These are phyloP conservation scores for Drepana arcuata DNA, from an alignment of 1,140 invertebrate genomes.

Conservation along the genomic window DNA sequence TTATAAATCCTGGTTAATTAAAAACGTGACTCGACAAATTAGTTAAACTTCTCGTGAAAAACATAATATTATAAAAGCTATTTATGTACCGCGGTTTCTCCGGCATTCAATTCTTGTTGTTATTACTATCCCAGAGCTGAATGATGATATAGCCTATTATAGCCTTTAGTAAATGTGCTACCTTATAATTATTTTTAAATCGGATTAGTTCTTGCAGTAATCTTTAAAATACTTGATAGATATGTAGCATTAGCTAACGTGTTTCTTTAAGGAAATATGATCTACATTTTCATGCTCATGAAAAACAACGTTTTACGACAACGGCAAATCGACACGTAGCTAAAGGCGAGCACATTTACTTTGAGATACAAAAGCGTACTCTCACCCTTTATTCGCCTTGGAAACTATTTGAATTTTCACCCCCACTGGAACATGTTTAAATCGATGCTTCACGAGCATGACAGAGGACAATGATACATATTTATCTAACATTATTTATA, in stretches of 20 bases:
- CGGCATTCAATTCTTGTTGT: no score
- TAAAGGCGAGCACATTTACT: conserved; percentile 18
- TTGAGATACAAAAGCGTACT: conserved; percentile 19
- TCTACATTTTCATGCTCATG: conserved; percentile 6
- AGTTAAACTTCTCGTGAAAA: no score
- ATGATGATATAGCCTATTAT: no score
- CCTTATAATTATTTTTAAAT: no score
- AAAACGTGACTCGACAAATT: conserved; percentile 27
- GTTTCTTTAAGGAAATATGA: neutral
- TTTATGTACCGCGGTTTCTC: no score
- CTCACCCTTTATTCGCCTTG: conserved; percentile 18
- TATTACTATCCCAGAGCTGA: no score
- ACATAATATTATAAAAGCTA: no score
- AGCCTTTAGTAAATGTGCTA: no score
- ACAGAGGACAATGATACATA: conserved; percentile 59
- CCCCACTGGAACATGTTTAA: conserved; percentile 13
- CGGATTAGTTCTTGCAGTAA: no score
- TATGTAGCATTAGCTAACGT: no score
- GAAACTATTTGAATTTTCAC: conserved; percentile 42
- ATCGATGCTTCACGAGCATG: conserved; percentile 27
- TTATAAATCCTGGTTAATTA: conserved; percentile 23
- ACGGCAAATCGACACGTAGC: conserved; percentile 21
- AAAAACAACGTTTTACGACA: conserved; percentile 24
- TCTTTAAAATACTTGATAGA: no score
- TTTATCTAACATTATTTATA: conserved; percentile 67